Base-by-base conservation (phyloP, 2,888 invertebrate species). In the Caenorhabditis japonica region DNA sequence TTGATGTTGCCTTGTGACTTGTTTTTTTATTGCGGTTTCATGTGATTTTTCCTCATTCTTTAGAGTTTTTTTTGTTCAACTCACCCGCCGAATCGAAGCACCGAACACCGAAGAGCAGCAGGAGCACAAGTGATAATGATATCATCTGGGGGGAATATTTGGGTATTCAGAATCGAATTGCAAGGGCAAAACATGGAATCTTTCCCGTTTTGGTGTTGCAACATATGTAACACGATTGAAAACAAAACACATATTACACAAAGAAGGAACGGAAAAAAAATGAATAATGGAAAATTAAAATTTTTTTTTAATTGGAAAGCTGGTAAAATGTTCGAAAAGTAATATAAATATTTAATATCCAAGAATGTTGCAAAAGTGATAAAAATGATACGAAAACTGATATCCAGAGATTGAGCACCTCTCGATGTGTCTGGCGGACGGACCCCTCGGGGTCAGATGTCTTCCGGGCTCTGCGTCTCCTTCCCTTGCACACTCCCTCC, bases 81-180 rank as follows among this genome's bases (percentile, higher is more conserved):
- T 59, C 34, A 70, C 70, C 70, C 41, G 71, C 51, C 15, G 71
- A 62, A 52, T 71, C 71, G 38, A 71, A 71, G 33, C 71, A 71
- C 13, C 58, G 49, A 36, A 71, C 39, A 4, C 71, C 71, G 39
- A 71, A 71, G 21, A 71, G 58, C 30, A 71, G 23, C 5, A 71
- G 44, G 12, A 70, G 60, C 13, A 70, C 53, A 13, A 71, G 52
- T 2, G 61, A 71, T 23, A 71, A 5, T 12, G 69, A 53, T 55
- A 60, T 53, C 69, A 69, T 69, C 53, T 59, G 52, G n/a, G 30
- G 21, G n/a, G 30, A 30, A 30, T 30, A 10, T 30, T 30, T 5
- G 30, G 10, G 10, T 30, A 7, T 5, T 30, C 5, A 30, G 30
- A 10, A 30, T 7, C 30, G 7, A 30, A 7, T 30, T 30, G 30